A percentile compares a stretch with the other conserved stretches of the same genome.
Evolutionary conservation across 2,113 vertebrate genomes (phyloP).

Genomic region (Australoheros scitulus): DNA sequence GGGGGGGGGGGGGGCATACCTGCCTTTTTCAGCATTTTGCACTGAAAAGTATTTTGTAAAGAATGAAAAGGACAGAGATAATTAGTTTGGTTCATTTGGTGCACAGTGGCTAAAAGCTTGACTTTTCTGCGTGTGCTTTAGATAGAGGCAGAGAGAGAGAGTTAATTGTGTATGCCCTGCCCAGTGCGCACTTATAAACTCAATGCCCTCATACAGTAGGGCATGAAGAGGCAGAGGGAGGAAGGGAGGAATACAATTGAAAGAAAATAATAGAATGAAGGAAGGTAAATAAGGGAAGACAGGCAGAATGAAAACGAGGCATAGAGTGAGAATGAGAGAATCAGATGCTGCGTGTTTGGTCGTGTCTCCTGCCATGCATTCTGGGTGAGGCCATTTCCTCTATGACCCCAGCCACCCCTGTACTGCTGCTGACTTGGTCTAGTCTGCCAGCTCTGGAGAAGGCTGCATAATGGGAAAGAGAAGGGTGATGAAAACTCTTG

Average conservation of each 20-base stretch:
- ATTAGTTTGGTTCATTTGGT: slow-evolving; percentile 55
- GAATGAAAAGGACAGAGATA: slow-evolving; percentile 56
- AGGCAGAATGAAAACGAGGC: slow-evolving; percentile 40
- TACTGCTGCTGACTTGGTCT: slow-evolving; percentile 51
- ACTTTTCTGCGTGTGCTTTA: slow-evolving; percentile 29
- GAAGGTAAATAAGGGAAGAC: slow-evolving; percentile 49
- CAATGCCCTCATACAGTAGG: slow-evolving; percentile 66
- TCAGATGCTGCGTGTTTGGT: slow-evolving; percentile 68
- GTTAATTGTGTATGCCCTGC: slow-evolving; percentile 65
- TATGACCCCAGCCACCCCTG: slow-evolving; percentile 67
- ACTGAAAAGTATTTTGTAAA: slow-evolving; percentile 34
- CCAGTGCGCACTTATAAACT: slow-evolving; percentile 65
- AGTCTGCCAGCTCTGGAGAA: slow-evolving; percentile 34
- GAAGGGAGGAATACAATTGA: slow-evolving; percentile 37
- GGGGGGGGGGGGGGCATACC: slow-evolving; percentile 11
- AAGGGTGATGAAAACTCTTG: slow-evolving; percentile 17
- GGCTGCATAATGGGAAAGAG: slow-evolving; percentile 2
- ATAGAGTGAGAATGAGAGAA: slow-evolving; percentile 25
- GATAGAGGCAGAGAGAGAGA: slow-evolving; percentile 14
- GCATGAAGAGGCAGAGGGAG: slow-evolving; percentile 51
- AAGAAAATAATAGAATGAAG: slow-evolving; percentile 38
- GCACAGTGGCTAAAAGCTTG: slow-evolving; percentile 37
- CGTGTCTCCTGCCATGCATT: slow-evolving; percentile 70
- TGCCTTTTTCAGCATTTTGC: slow-evolving; percentile 36
- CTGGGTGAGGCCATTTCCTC: slow-evolving; percentile 75